Evolutionary conservation across 2,797 vertebrate species (phyloP).

Genomic region (Numenius phaeopus): DNA sequence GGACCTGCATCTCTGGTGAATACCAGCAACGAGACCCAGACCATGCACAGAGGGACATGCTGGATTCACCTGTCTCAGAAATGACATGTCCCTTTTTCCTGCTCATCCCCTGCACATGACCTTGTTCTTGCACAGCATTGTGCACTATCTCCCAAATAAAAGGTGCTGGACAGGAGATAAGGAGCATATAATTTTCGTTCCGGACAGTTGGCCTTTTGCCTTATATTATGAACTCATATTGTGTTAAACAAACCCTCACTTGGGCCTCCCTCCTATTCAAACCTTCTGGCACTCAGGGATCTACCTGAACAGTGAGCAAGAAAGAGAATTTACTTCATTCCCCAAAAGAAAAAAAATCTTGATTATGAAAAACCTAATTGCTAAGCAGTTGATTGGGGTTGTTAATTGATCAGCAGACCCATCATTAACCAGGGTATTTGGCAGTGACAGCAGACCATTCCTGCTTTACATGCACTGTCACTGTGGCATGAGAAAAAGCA

Average conservation of each 20-base stretch:
- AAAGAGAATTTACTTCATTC: not conserved
- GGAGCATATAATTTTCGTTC: not conserved
- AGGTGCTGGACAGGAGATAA: not conserved
- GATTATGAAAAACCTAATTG: not conserved
- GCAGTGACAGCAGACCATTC: not conserved
- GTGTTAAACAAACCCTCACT: not conserved
- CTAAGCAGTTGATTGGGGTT: not conserved
- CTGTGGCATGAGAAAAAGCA: not conserved
- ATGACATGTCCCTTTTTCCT: not conserved
- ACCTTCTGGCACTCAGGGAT: not conserved
- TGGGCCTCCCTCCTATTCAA: not conserved
- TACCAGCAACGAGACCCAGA: not conserved
- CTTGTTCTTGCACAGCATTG: not conserved
- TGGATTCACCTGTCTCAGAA: not conserved
- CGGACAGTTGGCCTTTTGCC: not conserved
- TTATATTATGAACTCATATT: not conserved
- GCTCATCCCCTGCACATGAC: not conserved
- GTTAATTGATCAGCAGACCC: not conserved
- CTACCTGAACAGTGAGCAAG: not conserved
- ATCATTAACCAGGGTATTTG: fast-evolving
- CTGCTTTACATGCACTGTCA: fast-evolving
- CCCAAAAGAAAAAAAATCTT: not conserved
- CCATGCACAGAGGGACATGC: fast-evolving
- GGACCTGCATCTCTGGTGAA: not conserved
- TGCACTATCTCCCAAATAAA: not conserved